Conservation (phyloP, 1,140 invertebrate species). For the Drosophila repletoides region DNA sequence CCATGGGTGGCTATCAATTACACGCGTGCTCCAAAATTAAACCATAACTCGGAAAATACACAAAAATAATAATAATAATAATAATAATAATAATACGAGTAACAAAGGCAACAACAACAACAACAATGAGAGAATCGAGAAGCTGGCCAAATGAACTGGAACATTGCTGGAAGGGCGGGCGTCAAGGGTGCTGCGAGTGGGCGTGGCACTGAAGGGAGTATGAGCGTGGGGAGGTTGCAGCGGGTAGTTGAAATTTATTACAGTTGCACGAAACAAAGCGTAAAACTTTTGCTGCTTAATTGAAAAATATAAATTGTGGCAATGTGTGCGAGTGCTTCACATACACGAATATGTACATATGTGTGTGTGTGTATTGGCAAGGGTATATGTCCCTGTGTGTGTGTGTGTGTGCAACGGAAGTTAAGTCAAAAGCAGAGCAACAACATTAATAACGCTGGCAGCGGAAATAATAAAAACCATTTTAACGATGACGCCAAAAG, state of each 20-base stretch:
- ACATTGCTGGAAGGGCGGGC: conserved; percentile 15
- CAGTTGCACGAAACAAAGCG: conserved; percentile 75
- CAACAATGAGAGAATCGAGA: conserved; percentile 32
- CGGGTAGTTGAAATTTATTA: conserved; percentile 73
- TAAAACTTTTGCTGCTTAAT: conserved; percentile 79
- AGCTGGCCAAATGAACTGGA: conserved; percentile 69
- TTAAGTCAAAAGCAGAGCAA: conserved; percentile 68
- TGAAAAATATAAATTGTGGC: conserved; percentile 76
- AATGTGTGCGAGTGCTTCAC: conserved; percentile 39
- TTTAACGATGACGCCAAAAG: conserved; percentile 67
- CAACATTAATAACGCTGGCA: conserved; percentile 70
- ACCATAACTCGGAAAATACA: conserved; percentile 62
- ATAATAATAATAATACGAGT: too few species aligned
- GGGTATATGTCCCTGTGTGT: conserved; percentile 6
- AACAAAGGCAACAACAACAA: too few species aligned
- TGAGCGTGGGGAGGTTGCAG: background rate
- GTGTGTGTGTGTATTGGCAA: background rate
- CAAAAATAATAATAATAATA: conserved; percentile 24
- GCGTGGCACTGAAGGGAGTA: background rate
- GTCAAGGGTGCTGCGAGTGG: background rate
- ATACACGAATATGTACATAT: too few species aligned
- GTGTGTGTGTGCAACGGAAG: conserved; percentile 43
- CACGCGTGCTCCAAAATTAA: conserved; percentile 64
- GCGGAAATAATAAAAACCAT: conserved; percentile 76
- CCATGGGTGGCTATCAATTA: conserved; percentile 71